Percentiles rank a stretch among this genome's conserved stretches.
These are phyloP conservation scores for Muschampia staudingeri DNA, from an alignment of 2,888 invertebrate genomes.

Conservation along the genomic window DNA sequence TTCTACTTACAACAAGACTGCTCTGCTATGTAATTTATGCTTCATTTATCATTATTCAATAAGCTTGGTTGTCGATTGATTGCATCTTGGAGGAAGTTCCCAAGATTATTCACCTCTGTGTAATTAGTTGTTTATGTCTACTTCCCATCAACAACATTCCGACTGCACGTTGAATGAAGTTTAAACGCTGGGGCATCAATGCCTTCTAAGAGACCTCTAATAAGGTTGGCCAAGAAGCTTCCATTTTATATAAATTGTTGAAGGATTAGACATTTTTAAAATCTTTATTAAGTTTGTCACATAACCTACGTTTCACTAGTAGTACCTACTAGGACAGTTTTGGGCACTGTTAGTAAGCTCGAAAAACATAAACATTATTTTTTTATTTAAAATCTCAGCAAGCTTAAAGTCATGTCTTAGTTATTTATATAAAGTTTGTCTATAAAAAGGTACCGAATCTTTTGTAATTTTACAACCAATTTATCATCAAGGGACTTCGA, in stretches of 20 bases:
- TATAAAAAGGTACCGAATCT: no score
- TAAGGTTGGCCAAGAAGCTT: constrained; percentile 5
- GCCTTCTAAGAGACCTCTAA: constrained; percentile 6
- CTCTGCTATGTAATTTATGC: constrained; percentile 72
- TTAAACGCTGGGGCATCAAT: constrained; percentile 41
- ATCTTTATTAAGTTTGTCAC: not conserved
- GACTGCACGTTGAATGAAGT: constrained; percentile 37
- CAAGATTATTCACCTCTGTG: constrained; percentile 77
- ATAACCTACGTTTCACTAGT: no score
- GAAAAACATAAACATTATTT: no score
- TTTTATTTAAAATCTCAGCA: no score
- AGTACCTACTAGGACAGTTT: no score
- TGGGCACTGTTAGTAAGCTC: no score
- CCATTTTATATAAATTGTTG: not conserved
- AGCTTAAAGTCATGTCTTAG: no score
- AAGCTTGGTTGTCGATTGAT: constrained; percentile 79
- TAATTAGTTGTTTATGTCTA: constrained; percentile 69
- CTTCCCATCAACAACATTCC: constrained; percentile 75
- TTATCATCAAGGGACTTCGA: no score
- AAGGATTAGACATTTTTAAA: not conserved
- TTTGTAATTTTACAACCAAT: no score
- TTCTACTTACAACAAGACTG: constrained; percentile 36
- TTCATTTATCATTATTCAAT: constrained; percentile 80
- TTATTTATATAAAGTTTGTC: no score
- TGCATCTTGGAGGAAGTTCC: constrained; percentile 82